Conservation (phyloP, 2,113 vertebrate genomes). For the Grammomys dolichurus region DNA sequence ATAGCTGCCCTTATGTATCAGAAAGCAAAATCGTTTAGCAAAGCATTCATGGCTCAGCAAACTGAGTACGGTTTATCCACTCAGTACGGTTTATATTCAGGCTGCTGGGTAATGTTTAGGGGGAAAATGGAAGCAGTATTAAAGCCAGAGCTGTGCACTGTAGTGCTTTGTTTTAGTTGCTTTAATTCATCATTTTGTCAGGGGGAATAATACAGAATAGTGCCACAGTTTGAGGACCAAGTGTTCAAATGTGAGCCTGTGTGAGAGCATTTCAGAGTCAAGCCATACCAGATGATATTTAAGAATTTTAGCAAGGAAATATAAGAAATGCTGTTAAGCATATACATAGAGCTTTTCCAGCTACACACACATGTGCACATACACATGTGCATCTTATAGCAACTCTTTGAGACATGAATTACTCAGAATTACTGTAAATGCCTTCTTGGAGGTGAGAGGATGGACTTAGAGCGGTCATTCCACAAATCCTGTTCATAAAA, state of each 20-base stretch:
- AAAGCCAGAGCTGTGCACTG: slow-evolving; percentile 5
- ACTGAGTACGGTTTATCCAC: neutral
- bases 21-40: slow-evolving; percentile 58
- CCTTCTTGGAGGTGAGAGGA: slow-evolving; percentile 26
- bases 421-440: slow-evolving; percentile 21
- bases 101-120: slow-evolving; percentile 15
- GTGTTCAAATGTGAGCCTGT: neutral
- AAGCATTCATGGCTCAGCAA: slow-evolving; percentile 54
- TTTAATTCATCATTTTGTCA: slow-evolving; percentile 14
- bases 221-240: neutral
- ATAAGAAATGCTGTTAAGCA: neutral
- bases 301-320: slow-evolving; percentile 40
- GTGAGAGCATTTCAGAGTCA: neutral
- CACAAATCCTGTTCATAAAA: neutral
- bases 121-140: slow-evolving; percentile 18
- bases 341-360: neutral
- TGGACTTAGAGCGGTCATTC: neutral
- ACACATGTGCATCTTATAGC: neutral
- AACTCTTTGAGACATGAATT: neutral
- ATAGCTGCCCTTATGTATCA: neutral
- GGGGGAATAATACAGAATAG: neutral
- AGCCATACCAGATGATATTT: neutral
- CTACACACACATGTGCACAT: neutral
- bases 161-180: slow-evolving; percentile 14
- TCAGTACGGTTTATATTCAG: slow-evolving; percentile 46